Conservation (phyloP, 2,888 invertebrate species). For the Rhodophaea formosa region DNA sequence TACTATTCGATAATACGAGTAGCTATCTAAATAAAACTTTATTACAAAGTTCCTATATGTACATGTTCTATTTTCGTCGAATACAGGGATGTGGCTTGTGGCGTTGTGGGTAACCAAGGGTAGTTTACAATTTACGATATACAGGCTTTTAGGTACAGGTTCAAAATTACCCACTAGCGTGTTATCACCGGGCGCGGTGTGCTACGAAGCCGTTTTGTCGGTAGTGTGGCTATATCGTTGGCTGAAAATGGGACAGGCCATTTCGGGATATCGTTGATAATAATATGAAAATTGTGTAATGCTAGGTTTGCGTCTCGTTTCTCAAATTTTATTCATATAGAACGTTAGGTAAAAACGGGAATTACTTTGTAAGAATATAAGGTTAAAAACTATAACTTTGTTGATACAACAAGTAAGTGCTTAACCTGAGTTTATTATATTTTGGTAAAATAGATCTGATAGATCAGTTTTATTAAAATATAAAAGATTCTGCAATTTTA, state of each 20-base stretch:
- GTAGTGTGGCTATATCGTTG: not conserved
- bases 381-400: too few relatives aligned
- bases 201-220: conserved; percentile 14
- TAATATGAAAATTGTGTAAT: not conserved
- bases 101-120: conserved; percentile 13
- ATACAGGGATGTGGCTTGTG: conserved; percentile 13
- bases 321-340: too few relatives aligned
- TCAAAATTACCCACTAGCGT: conserved; percentile 42
- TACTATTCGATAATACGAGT: too few relatives aligned
- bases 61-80: not conserved
- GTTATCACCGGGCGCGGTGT: conserved; percentile 34
- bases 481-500: too few relatives aligned
- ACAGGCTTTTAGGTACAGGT: conserved; percentile 29
- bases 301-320: not conserved
- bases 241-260: conserved; percentile 4
- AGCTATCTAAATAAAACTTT: too few relatives aligned
- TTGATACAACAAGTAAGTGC: too few relatives aligned
- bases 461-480: too few relatives aligned
- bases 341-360: too few relatives aligned
- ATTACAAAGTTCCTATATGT: too few relatives aligned
- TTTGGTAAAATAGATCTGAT: too few relatives aligned
- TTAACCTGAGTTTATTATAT: too few relatives aligned
- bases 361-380: too few relatives aligned
- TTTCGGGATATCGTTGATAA: not conserved
- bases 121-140: conserved; percentile 10